phyloP scores from a whole-genome alignment of 2,113 vertebrate genomes.

The Gracilinanus agilis region DNA sequence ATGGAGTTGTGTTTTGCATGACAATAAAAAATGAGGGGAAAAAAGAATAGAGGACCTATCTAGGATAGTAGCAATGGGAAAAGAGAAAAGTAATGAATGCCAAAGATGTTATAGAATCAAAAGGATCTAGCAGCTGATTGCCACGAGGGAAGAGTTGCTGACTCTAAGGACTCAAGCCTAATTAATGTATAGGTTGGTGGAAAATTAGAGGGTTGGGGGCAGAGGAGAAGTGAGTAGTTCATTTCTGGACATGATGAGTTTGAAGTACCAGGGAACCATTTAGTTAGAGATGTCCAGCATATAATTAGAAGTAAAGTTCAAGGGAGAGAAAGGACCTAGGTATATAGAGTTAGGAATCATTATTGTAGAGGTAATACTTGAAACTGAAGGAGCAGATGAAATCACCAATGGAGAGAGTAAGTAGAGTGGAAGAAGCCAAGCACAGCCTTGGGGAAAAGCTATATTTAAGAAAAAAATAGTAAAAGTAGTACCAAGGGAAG shows the following conservation, averaged over 20 bases:
- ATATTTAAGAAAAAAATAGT: not conserved
- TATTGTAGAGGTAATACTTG: not conserved
- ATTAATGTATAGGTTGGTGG: not conserved
- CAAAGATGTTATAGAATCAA: not conserved
- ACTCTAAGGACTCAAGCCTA: not conserved
- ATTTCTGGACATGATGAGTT: not conserved
- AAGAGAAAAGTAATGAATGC: not conserved
- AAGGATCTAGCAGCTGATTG: not conserved
- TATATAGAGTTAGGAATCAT: not conserved
- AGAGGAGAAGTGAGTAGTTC: not conserved
- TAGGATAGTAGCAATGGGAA: not conserved
- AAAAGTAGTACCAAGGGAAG: not conserved
- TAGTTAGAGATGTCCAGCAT: not conserved
- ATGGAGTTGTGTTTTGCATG: too few relatives aligned
- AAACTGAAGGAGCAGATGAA: not conserved
- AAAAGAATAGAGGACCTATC: not conserved
- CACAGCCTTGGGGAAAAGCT: not conserved
- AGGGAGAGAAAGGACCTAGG: not conserved
- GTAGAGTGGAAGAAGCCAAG: not conserved
- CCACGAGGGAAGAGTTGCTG: too few relatives aligned
- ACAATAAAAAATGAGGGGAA: not conserved
- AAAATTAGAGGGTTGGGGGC: not conserved
- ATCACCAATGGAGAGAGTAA: not conserved
- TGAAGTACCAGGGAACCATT: not conserved
- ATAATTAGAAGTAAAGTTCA: not conserved